Base-by-base conservation (phyloP, 1,140 invertebrate genomes). In the Gerris buenoi region DNA sequence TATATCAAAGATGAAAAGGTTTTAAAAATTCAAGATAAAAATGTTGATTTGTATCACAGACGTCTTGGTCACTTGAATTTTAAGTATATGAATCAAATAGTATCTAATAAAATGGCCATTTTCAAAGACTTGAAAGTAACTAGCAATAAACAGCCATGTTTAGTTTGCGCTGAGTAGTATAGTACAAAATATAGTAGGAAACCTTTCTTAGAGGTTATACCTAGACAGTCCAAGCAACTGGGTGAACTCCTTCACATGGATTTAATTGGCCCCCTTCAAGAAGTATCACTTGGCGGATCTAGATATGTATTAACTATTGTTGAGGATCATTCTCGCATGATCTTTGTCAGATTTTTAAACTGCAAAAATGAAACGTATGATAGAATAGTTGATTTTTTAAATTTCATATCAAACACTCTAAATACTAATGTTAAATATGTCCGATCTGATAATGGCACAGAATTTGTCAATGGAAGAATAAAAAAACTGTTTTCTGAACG, bases 361-460 rank as follows among this genome's bases (percentile, higher is more conserved):
- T 10, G 33, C 33, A 46, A 46, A 18, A 46, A 46, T 46, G 33
- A 46, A 46, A 46, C 5, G 5, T 46, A 46, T 18, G 33, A 46
- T 10, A 46, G 18, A 46, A 10, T 46, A 18, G 33, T 46, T 10
- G 18, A 46, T 46, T 46, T 46, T 46, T 10, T 46, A 15, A 23
- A 64, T 25, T 64, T 15, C 15, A 15, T 27, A 13, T 13, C 15
- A 64, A 64, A 64, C 15, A 64, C 60, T 13, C 10, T 64, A 25
- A 26, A 26, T 2, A 13, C 23, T 27, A 5, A 14, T 25, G 63
- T 64, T 14, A 64, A 64, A 27, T 5, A 27, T 15, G 62, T 82
- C 1, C 70, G 75, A 68, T 75, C 73, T n/a, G 79, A 81, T 65
- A 80, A 79, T 74, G 79, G 77, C 2, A 26, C 72, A 13, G 79